These are phyloP conservation scores for Telmatochromis sp. DNA, from an alignment of 2,113 vertebrate species.

Conservation along the genomic window DNA sequence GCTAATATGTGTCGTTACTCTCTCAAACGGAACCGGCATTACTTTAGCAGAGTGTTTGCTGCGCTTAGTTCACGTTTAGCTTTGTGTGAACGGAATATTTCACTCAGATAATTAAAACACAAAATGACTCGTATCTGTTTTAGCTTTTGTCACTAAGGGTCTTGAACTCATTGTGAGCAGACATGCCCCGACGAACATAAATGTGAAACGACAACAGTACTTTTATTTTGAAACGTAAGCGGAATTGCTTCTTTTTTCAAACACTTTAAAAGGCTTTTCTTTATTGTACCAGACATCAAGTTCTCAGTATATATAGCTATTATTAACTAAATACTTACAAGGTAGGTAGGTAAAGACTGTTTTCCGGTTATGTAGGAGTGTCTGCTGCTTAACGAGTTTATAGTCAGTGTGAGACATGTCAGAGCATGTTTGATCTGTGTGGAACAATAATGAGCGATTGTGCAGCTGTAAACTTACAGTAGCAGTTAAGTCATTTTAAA, in stretches of 20 bases:
- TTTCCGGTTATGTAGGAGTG: background rate
- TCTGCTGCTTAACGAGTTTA: background rate
- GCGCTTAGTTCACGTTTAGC: background rate
- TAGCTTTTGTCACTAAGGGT: background rate
- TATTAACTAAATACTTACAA: background rate
- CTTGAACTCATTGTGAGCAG: background rate
- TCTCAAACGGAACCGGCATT: background rate
- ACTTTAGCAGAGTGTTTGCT: background rate
- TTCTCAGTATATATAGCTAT: background rate
- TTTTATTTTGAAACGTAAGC: background rate
- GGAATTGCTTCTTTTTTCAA: background rate
- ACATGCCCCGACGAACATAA: background rate
- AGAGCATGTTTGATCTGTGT: background rate
- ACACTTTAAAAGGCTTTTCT: background rate
- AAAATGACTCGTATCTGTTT: background rate
- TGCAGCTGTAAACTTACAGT: background rate
- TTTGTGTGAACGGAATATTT: background rate
- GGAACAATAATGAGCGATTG: background rate
- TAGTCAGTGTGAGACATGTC: background rate
- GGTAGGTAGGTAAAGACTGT: background rate
- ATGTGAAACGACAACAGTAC: background rate
- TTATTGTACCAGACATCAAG: background rate
- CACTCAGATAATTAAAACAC: background rate
- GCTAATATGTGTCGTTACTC: background rate
- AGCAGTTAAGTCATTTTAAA: background rate